Percentiles rank a stretch among this genome's conserved stretches.
These are phyloP conservation scores for Amazona ochrocephala DNA, from an alignment of 2,797 vertebrate genomes.

Conservation along the genomic window DNA sequence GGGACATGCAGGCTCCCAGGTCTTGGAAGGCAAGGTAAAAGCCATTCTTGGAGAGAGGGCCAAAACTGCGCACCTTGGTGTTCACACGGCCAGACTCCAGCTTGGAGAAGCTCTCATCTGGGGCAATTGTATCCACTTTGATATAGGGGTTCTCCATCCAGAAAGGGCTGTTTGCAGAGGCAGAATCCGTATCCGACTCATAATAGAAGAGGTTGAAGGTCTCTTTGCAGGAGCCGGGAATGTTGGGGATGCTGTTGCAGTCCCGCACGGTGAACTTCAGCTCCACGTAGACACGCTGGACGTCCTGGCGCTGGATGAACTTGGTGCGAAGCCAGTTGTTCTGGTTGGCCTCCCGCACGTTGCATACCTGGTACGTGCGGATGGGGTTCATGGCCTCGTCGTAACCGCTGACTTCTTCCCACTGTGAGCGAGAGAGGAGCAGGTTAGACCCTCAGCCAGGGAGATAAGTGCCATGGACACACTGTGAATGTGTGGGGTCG, in stretches of 20 bases:
- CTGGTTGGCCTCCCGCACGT: constrained; percentile 89
- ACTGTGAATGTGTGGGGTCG: fast-evolving
- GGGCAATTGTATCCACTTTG: constrained; percentile 98
- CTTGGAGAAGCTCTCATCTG: constrained; percentile 94
- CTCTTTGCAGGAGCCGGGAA: constrained; percentile 98
- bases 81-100: constrained; percentile 91
- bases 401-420: constrained; percentile 98
- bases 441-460: not conserved
- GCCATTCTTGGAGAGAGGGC: constrained; percentile 93
- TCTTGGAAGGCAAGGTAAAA: constrained; percentile 99
- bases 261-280: constrained; percentile 97
- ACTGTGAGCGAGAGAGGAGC: constrained; percentile 78
- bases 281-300: constrained; percentile 94
- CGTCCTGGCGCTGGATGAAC: constrained; percentile 91
- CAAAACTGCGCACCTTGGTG: constrained; percentile 96
- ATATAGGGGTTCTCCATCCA: constrained; percentile 99
- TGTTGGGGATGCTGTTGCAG: constrained; percentile 98
- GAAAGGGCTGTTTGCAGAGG: constrained; percentile 92
- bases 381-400: constrained; percentile 97
- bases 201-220: constrained; percentile 99
- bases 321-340: constrained; percentile 98
- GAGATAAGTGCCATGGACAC: not conserved
- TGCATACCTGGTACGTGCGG: constrained; percentile 97
- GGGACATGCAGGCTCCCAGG: constrained; percentile 95
- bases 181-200: constrained; percentile 93